phyloP scores from a whole-genome alignment of 2,113 vertebrate species.

The Thalassarche chlororhynchos region DNA sequence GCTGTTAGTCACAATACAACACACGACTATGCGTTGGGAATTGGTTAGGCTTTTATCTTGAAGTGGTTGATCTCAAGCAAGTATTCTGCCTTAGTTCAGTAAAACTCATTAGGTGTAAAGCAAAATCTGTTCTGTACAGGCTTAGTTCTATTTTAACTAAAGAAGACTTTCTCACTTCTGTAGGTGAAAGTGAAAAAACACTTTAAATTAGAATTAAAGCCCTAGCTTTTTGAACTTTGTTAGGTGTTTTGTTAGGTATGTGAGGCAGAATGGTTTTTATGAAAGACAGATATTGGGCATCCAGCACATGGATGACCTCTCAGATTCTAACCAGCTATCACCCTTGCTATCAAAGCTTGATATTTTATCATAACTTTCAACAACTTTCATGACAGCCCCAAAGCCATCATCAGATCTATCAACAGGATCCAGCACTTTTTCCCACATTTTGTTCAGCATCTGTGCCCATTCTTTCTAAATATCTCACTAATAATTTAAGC shows the following conservation, averaged over 20 bases:
- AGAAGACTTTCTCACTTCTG: not conserved
- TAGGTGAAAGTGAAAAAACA: not conserved
- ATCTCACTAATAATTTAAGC: not conserved
- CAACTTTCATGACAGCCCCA: not conserved
- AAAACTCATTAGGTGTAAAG: not conserved
- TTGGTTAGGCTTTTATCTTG: not conserved
- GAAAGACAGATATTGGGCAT: not conserved
- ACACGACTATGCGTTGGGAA: fast-evolving
- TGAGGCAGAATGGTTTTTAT: not conserved
- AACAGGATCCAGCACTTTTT: not conserved
- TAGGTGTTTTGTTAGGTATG: not conserved
- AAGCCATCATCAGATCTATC: not conserved
- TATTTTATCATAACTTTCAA: not conserved
- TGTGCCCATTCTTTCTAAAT: not conserved
- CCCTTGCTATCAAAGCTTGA: not conserved
- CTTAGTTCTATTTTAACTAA: not conserved
- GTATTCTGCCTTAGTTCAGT: not conserved
- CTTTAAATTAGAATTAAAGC: not conserved
- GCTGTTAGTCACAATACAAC: not conserved
- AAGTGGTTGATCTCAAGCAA: not conserved
- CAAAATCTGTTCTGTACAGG: not conserved
- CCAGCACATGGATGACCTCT: not conserved
- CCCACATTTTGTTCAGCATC: not conserved
- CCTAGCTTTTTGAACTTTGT: not conserved
- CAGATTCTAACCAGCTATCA: not conserved